Conservation (phyloP, 1,140 invertebrate species). For the Acromyrmex charruanus region DNA sequence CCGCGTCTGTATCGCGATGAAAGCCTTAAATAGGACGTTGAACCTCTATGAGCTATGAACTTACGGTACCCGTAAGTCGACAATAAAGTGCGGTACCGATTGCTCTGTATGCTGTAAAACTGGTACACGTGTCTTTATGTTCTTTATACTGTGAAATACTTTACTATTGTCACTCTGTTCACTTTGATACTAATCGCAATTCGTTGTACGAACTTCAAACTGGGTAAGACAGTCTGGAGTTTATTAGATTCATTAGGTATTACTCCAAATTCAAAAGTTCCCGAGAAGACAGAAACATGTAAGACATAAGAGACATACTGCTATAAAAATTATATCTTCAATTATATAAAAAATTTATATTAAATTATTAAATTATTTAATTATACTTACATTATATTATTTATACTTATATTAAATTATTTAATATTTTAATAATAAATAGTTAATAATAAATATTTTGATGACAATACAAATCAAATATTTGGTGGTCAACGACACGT, state of each 20-base stretch:
- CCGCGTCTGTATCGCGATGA: slow-evolving; percentile 38
- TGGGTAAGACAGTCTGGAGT: not conserved
- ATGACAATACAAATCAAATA: not conserved
- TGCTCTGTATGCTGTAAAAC: slow-evolving; percentile 5
- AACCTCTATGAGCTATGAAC: slow-evolving; percentile 77
- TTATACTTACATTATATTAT: too few species aligned
- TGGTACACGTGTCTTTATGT: slow-evolving; percentile 3
- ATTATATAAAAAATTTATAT: not conserved
- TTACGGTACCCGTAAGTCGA: slow-evolving; percentile 69
- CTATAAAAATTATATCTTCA: not conserved
- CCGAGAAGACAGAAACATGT: not conserved
- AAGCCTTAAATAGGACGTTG: slow-evolving; percentile 76
- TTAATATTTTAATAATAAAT: not conserved
- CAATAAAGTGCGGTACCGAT: slow-evolving; percentile 30
- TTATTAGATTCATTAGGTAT: not conserved
- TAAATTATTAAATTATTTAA: too few species aligned
- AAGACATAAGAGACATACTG: not conserved
- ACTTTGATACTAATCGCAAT: not conserved
- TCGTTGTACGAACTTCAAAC: not conserved
- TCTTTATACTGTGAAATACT: slow-evolving; percentile 16
- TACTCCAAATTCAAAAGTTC: not conserved
- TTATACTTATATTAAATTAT: too few species aligned
- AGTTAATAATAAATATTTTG: not conserved
- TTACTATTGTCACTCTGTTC: slow-evolving; percentile 23
- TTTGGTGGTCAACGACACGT: not conserved